Percentiles rank a stretch among this genome's conserved stretches.
phyloP scores from a whole-genome alignment of 2,888 invertebrate species.

The Unio delphinus region DNA sequence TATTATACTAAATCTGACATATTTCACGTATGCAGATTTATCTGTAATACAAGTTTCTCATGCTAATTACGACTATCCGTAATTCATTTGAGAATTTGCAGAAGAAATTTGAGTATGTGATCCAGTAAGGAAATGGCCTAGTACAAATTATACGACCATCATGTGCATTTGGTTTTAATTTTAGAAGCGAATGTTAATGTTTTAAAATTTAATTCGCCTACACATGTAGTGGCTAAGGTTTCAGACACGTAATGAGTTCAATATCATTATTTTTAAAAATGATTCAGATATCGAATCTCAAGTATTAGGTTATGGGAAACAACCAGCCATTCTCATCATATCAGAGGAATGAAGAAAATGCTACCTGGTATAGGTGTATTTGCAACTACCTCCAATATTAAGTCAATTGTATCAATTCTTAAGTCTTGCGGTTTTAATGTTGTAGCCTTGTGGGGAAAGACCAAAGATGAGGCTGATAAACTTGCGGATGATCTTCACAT shows the following conservation, averaged over 20 bases:
- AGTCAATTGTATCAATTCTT: conserved; percentile 89
- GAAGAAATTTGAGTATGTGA: too few species aligned
- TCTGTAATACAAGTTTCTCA: too few species aligned
- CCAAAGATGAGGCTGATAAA: conserved; percentile 79
- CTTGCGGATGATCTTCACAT: conserved; percentile 87
- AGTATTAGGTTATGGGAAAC: background rate
- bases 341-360: conserved; percentile 75
- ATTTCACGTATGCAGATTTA: too few species aligned
- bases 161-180: background rate
- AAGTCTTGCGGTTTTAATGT: conserved; percentile 93
- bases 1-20: too few species aligned
- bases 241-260: too few species aligned
- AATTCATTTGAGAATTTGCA: too few species aligned
- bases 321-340: conserved; percentile 1
- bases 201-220: background rate
- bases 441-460: conserved; percentile 94
- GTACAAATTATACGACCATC: background rate
- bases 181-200: background rate
- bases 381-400: conserved; percentile 89
- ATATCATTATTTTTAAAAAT: too few species aligned
- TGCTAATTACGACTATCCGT: too few species aligned
- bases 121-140: too few species aligned
- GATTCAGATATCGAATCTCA: background rate
- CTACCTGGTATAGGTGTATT: conserved; percentile 95
- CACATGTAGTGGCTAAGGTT: too few species aligned